Base-by-base conservation (phyloP, 2,797 vertebrate species). In the Anguilla megastoma region DNA sequence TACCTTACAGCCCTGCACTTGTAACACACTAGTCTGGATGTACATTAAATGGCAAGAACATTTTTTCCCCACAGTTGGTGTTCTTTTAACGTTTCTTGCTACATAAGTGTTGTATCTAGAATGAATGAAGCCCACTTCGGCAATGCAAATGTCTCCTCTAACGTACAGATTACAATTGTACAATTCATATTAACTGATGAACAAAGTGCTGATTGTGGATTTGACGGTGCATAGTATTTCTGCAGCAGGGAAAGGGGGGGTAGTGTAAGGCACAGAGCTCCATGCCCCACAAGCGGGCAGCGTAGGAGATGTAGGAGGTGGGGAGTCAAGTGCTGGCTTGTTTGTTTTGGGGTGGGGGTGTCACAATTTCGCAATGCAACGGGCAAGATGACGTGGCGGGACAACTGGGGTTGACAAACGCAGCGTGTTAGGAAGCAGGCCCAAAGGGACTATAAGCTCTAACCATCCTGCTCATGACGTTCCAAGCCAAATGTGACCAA, bases 41-140 rank as follows among this genome's bases (percentile, higher is more conserved):
- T 84, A 82, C 80, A 54, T 86, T 58, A 76, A 90, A 80, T 84
- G 58, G 91, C 79, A 86, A 89, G 79, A 36, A 85, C 86, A 84
- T 76, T 56, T 30, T 45, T 12, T 52, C 41, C 79, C 18, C 30
- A 54, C 50, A 52, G 88, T 58, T 86, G 80, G 80, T 86, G 63
- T 86, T 85, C 88, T 58, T 86, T 87, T 86, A 88, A 91, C 88
- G 89, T 86, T 87, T 89, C 88, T 89, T 69, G 86, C 86, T 82
- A 48, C 45, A n/a, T 41, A 79, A 16, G 79, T 18, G 16, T 50
- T 24, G 6, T 48, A 24, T 50, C 21, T 14, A 82, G 45, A 50
- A 50, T n/a, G 45, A 50, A 82, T 2, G 45, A 50, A 50, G 79
- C 41, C 41, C 79, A 48, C 18, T 82, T 41, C 6, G 79, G n/a